phyloP scores from a whole-genome alignment of 2,113 vertebrate genomes.

The Zosterops pallidus region DNA sequence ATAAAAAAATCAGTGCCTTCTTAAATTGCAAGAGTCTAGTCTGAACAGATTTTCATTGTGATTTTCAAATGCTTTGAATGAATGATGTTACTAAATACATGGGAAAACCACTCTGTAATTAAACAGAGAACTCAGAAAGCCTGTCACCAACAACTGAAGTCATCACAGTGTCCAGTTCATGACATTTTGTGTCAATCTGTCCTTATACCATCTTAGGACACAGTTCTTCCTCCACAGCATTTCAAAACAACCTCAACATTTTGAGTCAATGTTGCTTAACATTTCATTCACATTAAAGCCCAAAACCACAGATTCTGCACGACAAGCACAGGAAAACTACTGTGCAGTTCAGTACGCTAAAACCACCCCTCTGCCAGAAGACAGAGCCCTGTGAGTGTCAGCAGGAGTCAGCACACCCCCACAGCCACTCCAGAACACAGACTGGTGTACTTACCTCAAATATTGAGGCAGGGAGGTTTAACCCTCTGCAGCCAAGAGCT shows the following conservation, averaged over 20 bases:
- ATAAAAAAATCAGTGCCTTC: neutral
- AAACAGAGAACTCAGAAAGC: neutral
- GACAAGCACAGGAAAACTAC: neutral
- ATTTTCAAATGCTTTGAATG: neutral
- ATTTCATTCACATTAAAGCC: neutral
- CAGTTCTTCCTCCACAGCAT: neutral
- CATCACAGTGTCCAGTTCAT: neutral
- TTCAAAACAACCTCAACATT: neutral
- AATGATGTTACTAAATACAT: neutral
- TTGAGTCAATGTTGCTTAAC: neutral
- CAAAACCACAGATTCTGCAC: neutral
- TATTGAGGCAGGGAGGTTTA: neutral
- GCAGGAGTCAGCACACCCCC: neutral
- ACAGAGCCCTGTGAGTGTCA: neutral
- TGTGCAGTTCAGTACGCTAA: accelerated
- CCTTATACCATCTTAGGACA: neutral
- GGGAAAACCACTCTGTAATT: neutral
- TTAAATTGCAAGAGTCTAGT: neutral
- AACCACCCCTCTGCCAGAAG: neutral
- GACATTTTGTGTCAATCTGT: neutral
- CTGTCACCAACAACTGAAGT: neutral
- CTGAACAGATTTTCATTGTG: neutral
- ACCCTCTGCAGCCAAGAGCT: neutral
- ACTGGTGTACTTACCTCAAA: accelerated
- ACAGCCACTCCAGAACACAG: neutral